Evolutionary conservation across 2,113 vertebrate genomes (phyloP), one percentile per base, ranked within the genome.

Genomic region (Serilophus lunatus): DNA sequence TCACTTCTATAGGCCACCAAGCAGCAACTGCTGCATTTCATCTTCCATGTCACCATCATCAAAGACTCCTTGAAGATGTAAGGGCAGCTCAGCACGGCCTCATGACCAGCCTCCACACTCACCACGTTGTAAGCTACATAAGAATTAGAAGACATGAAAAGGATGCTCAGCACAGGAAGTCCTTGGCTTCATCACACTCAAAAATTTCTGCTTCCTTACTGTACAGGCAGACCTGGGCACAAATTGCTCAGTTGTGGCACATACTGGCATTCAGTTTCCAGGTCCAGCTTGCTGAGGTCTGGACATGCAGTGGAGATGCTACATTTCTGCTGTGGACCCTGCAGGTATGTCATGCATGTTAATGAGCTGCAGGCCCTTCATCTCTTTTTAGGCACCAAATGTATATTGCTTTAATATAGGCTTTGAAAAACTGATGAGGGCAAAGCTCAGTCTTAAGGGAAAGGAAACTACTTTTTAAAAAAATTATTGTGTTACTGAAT

Each of bases 11-110:
- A 85, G 50, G 86, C 23, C 38, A 77, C 22, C 6, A 3, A 25
- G 40, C 88, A 98, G 61, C 13, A 8, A 40, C 7, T 1, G 19
- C 38, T 87, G 64, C 44, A 31, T 33, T 1, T 31, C 59, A 3
- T 90, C 71, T 28, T 40, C 97, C 97, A 97, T 1, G 6, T 65
- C 57, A 63, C 56, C 78, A 91, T 0, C 7, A 96, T 0, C 17
- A 49, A 8, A n/a, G 14, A 0, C 6, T 1, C 5, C 4, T 28
- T 2, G 31, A 3, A n/a, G 38, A 2, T 0, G 2, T 1, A 14
- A 61, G 68, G n/a, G 44, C 98, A 98, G 23, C 6, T 36, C 72
- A 98, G 56, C 33, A 92, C 77, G 88, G 38, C 64, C 31, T 92
- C 93, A 7, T 18, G 42, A 25, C 51, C 80, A 44, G 47, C 60